These are phyloP conservation scores for Eledona agricola DNA, from an alignment of 2,888 invertebrate genomes.

Conservation along the genomic window DNA sequence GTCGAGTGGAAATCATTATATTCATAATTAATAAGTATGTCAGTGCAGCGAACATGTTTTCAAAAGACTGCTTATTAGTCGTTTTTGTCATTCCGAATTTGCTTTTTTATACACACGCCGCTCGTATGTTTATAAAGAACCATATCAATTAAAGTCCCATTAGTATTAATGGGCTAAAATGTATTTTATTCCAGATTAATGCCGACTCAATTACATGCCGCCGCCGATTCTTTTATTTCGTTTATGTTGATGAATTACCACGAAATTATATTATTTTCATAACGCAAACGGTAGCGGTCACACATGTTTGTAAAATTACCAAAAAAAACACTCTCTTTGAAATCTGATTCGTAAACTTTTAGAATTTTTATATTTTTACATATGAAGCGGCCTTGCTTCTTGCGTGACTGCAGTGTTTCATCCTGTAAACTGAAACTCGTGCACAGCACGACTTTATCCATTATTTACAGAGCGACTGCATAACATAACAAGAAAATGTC, in stretches of 20 bases:
- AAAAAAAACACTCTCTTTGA: slow-evolving; percentile 2
- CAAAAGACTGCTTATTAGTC: slow-evolving; percentile 31
- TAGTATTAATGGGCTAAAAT: slow-evolving; percentile 51
- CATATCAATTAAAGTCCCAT: slow-evolving; percentile 48
- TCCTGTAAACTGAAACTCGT: no score
- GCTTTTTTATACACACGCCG: slow-evolving; percentile 36
- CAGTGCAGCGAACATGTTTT: slow-evolving; percentile 9
- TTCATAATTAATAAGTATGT: slow-evolving; percentile 35
- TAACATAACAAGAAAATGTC: slow-evolving; percentile 56
- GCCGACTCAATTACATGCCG: slow-evolving; percentile 43
- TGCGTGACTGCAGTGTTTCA: no score
- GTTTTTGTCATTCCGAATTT: slow-evolving; percentile 49
- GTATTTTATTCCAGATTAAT: slow-evolving; percentile 49
- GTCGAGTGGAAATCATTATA: slow-evolving; percentile 22
- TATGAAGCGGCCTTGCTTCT: no score
- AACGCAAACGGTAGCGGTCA: slow-evolving; percentile 31
- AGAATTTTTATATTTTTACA: no score
- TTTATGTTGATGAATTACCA: slow-evolving; percentile 37
- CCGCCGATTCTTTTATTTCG: slow-evolving; percentile 43
- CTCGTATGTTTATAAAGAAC: slow-evolving; percentile 6
- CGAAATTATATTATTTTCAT: slow-evolving; percentile 36
- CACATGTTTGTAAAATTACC: no score
- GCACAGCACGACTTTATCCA: slow-evolving; percentile 43
- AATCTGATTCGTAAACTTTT: no score
- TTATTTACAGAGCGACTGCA: slow-evolving; percentile 52